Evolutionary conservation across 2,888 invertebrate genomes (phyloP), one percentile per base, ranked within the genome.

Genomic region (Xanthorhoe spadicearia): DNA sequence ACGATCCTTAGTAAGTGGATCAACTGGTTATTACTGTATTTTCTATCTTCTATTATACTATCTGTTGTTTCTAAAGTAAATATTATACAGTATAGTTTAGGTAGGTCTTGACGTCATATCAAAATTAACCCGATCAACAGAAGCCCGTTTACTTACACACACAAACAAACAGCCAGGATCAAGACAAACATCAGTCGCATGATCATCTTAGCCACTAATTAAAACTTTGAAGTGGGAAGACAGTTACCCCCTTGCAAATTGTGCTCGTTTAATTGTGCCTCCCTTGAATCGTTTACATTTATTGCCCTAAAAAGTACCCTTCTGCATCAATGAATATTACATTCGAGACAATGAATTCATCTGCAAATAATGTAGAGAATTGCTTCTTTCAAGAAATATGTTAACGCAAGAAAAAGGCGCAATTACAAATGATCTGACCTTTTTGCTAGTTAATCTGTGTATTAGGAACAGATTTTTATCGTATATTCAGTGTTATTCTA

Each of bases 191-290:
- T 75, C 78, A 79, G 77, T 77, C 71, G 75, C 76, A 72, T 74
- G 74, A 77, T 81, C 78, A 83, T 85, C 82, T 82, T 79, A 76
- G 75, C 78, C 80, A 81, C 83, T 83, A 84, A 85, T 86, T 85
- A 85, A 86, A 86, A 86, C 80, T 85, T 85, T 73, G 76, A 79
- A 75, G 78, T 79, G 77, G 77, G 76, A 78, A 83, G 82, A 82
- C 81, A 77, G 77, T 76, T 57, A 61, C 80, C 78, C 81, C 78
- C 77, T 79, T 71, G 80, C 78, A 80, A 83, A 82, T 82, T 80
- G 80, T 78, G 77, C 79, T 81, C 79, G 78, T 85, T 84, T 87
- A 86, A 87, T 85, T 82, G 83, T 81, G 77, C 79, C 76, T 80
- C 74, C 78, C 76, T 74, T 72, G 43, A 54, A 57, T 82, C 83